A percentile compares a stretch with the other conserved stretches of the same genome.
These are phyloP conservation scores for Cyclophora punctaria DNA, from an alignment of 2,888 invertebrate species.

Conservation along the genomic window DNA sequence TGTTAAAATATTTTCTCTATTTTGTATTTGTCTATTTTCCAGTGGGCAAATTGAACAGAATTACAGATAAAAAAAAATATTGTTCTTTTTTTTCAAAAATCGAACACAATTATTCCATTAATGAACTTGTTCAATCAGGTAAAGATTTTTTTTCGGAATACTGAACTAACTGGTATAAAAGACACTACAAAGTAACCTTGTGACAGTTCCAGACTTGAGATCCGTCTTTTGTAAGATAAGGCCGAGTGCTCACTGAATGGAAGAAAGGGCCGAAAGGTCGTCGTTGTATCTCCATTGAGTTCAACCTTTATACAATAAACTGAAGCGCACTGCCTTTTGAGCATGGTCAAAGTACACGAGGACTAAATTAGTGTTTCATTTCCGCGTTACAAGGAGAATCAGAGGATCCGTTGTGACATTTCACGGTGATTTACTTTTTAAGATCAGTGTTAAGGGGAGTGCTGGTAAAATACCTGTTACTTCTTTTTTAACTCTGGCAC, in stretches of 20 bases:
- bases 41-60: no score
- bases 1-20: no score
- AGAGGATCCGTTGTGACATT: neutral
- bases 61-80: no score
- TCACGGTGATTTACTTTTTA: no score
- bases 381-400: conserved; percentile 7
- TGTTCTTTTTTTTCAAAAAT: no score
- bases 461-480: no score
- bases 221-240: conserved; percentile 50
- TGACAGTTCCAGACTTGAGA: conserved; percentile 35
- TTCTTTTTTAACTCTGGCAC: no score
- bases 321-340: conserved; percentile 30
- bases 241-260: conserved; percentile 53
- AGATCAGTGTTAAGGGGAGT: no score
- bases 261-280: conserved; percentile 50
- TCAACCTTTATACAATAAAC: conserved; percentile 39
- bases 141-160: no score
- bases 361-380: conserved; percentile 3
- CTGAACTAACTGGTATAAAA: neutral
- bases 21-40: no score
- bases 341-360: neutral
- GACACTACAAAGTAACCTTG: conserved; percentile 32
- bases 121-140: no score
- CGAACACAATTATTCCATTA: no score
- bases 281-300: conserved; percentile 49